Evolutionary conservation across 2,797 vertebrate genomes (phyloP), one percentile per base, ranked within the genome.

Genomic region (Meda fulgida): DNA sequence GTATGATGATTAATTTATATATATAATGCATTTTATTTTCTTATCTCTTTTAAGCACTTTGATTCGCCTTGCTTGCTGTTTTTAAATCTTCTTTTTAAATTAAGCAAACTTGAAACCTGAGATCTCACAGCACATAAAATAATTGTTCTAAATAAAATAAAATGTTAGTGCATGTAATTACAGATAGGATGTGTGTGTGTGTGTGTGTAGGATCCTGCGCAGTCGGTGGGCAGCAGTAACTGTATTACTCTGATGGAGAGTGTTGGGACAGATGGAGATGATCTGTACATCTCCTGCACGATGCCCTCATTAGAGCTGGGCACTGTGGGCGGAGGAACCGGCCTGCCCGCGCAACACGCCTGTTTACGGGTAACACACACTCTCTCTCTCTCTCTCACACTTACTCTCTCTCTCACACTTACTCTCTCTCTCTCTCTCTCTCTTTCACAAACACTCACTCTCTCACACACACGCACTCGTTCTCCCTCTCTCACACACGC

Each of bases 221-320:
- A 99, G 95, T 97, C 97, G 0, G 96, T 99, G 55, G 94, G 97
- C 84, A 99, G 98, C 93, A 98, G 97, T 82, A 99, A 98, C 86
- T 99, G 98, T 86, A 98, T 99, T 85, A 99, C 98, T 34, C 89
- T 99, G 86, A 98, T 99, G 97, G 98, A 99, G 93, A 83, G 93
- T 0, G 92, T 94, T 3, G 98, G 98, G 7, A 89, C 93, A 7
- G 92, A 90, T 13, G 94, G 96, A 0, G 96, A 98, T 81, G 98
- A 99, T 91, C 92, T 99, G 48, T 96, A 98, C 85, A 96, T 99
- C 91, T 98, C 95, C 91, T 99, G 98, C 84, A 99, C 98, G 0
- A 99, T 99, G 98, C 98, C 98, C 0, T 99, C 98, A 3, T 97
- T 99, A 92, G 98, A 99, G 90, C 95, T 99, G 81, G 98, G 98